phyloP scores from a whole-genome alignment of 2,113 vertebrate species.

The Oenanthe melanoleuca region DNA sequence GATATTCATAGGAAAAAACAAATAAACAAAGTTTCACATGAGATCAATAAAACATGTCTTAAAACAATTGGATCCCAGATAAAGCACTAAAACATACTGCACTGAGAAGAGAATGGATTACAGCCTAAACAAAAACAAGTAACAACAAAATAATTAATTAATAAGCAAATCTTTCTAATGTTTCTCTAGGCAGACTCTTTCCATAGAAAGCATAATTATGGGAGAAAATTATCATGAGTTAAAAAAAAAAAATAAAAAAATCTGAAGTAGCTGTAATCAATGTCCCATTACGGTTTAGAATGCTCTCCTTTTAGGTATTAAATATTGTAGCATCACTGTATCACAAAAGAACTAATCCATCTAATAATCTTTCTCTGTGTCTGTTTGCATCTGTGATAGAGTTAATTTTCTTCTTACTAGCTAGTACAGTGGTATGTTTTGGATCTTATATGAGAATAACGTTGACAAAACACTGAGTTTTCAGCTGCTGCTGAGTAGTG shows the following conservation, averaged over 20 bases:
- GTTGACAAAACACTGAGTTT: background rate
- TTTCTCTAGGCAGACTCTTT: background rate
- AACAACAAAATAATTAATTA: background rate
- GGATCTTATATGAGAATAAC: background rate
- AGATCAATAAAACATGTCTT: background rate
- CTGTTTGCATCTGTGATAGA: background rate
- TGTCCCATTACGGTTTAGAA: background rate
- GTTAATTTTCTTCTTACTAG: background rate
- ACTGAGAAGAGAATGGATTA: background rate
- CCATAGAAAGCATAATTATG: background rate
- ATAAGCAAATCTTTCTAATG: background rate
- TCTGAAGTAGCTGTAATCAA: background rate
- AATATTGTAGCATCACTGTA: background rate
- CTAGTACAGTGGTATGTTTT: background rate
- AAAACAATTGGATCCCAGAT: background rate
- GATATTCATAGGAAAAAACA: background rate
- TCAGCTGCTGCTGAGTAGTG: background rate
- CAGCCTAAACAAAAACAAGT: background rate
- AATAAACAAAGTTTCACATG: background rate
- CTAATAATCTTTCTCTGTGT: background rate
- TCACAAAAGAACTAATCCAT: background rate
- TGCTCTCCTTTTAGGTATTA: background rate
- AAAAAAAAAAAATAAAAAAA: background rate
- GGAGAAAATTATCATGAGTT: background rate
- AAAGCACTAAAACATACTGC: background rate